Conservation (phyloP, 64 coral and sea anemone species). For the Trachythela sp. region DNA sequence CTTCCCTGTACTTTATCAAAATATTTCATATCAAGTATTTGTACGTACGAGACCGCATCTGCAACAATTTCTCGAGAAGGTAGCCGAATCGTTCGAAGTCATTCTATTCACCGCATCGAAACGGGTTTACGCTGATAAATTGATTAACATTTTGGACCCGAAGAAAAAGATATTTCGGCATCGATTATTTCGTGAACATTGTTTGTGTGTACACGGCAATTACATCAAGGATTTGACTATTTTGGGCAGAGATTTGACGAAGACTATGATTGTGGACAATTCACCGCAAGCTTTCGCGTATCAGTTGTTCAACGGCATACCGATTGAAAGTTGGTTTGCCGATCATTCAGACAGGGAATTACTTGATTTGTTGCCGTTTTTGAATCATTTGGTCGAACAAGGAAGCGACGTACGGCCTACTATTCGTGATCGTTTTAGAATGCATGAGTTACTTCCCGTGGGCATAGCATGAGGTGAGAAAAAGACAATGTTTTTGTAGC, state of each 20-base stretch:
- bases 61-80: constrained; percentile 82
- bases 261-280: constrained; percentile 99
- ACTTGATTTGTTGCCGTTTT: constrained; percentile 81
- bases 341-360: constrained; percentile 84
- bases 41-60: constrained; percentile 90
- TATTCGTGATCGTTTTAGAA: constrained; percentile 93
- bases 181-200: constrained; percentile 94
- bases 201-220: constrained; percentile 95
- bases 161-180: constrained; percentile 80
- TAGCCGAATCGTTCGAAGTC: constrained; percentile 82
- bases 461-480: constrained; percentile 33
- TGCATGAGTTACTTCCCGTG: constrained; percentile 65
- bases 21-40: constrained; percentile 99
- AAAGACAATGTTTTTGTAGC: not conserved
- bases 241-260: constrained; percentile 83
- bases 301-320: constrained; percentile 97
- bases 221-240: constrained; percentile 99
- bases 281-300: constrained; percentile 98
- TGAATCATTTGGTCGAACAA: constrained; percentile 72
- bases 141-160: constrained; percentile 95
- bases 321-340: constrained; percentile 99
- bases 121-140: constrained; percentile 94
- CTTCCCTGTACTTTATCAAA: constrained; percentile 94
- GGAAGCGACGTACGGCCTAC: constrained; percentile 82
- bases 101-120: constrained; percentile 98